Conservation (phyloP, 2,113 vertebrate species). For the Amblyopsis rosae region DNA sequence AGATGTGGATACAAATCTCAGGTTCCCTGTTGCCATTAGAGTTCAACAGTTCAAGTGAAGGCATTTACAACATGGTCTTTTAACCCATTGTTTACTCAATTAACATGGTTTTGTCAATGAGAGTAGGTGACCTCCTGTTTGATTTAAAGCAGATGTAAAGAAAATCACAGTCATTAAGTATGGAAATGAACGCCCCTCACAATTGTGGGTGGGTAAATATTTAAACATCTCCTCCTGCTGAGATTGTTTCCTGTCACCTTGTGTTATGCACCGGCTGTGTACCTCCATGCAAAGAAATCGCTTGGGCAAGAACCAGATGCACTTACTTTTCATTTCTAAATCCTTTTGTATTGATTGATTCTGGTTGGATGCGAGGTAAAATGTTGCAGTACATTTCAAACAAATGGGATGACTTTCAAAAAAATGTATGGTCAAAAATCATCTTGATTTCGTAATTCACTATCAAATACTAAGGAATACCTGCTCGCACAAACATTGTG, state of each 20-base stretch:
- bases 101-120: slow-evolving; percentile 19
- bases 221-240: slow-evolving; percentile 24
- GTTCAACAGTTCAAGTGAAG: slow-evolving; percentile 40
- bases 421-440: too few species aligned
- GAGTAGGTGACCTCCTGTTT: neutral
- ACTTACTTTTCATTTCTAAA: neutral
- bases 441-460: too few species aligned
- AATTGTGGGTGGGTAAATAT: slow-evolving; percentile 44
- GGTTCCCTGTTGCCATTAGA: slow-evolving; percentile 12
- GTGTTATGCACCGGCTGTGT: neutral
- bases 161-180: neutral
- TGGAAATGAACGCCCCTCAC: slow-evolving; percentile 10
- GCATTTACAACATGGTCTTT: slow-evolving; percentile 23
- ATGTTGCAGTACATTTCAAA: too few species aligned
- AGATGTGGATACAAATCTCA: neutral
- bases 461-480: too few species aligned
- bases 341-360: neutral
- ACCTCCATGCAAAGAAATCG: neutral
- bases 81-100: slow-evolving; percentile 41
- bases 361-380: too few species aligned
- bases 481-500: slow-evolving; percentile 23
- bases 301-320: neutral
- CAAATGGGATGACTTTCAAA: too few species aligned
- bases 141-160: slow-evolving; percentile 2
- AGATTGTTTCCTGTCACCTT: slow-evolving; percentile 11